These are phyloP conservation scores for Philopotamus ludificatus DNA, from an alignment of 1,140 invertebrate genomes.

Conservation along the genomic window DNA sequence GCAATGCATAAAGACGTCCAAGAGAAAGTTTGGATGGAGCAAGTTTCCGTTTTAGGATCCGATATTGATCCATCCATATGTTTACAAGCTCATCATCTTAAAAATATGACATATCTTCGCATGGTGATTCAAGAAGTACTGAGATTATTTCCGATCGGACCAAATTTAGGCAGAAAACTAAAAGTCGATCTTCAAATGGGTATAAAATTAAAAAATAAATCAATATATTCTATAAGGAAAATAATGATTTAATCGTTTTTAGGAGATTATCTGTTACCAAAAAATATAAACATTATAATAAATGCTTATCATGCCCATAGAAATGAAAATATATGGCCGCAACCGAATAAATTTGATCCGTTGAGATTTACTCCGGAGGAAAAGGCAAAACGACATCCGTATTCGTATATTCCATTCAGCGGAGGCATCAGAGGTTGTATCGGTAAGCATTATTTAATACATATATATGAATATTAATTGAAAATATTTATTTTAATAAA, in stretches of 20 bases:
- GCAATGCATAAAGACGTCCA: constrained; percentile 23
- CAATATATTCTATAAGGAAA: neutral
- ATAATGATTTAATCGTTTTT: neutral
- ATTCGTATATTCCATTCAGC: constrained; percentile 21
- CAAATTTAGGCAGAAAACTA: constrained; percentile 9
- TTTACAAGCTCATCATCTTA: constrained; percentile 7
- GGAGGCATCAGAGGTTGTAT: constrained; percentile 17
- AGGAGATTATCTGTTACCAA: neutral
- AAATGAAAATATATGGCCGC: constrained; percentile 13
- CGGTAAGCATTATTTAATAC: neutral
- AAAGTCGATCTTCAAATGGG: constrained; percentile 6
- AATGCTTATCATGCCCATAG: constrained; percentile 4
- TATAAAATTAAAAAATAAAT: neutral
- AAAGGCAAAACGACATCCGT: constrained; percentile 12
- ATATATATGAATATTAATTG: neutral
- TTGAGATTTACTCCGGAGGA: constrained; percentile 21
- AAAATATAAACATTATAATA: constrained; percentile 15
- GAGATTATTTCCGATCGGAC: constrained; percentile 13
- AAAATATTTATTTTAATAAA: neutral
- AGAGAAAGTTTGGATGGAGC: constrained; percentile 16
- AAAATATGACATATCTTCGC: constrained; percentile 21
- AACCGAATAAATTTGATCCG: constrained; percentile 23
- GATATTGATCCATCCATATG: neutral
- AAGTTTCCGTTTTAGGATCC: constrained; percentile 6
- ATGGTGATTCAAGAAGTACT: constrained; percentile 25